phyloP scores from a whole-genome alignment of 1,140 invertebrate species.

The Asbolus verrucosus region DNA sequence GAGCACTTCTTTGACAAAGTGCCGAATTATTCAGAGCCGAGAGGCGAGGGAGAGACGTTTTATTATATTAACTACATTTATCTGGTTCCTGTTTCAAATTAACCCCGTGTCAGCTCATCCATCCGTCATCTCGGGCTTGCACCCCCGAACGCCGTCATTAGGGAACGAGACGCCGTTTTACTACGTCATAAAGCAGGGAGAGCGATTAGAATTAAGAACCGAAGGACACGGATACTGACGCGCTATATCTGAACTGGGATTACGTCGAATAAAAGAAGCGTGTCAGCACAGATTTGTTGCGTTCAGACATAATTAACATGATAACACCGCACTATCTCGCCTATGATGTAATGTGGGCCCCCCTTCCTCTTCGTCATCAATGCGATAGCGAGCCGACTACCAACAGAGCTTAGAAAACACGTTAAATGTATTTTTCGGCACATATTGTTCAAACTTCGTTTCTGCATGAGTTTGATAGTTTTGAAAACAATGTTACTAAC shows the following conservation, averaged over 20 bases:
- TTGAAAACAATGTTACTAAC: too few species aligned
- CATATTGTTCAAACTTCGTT: too few species aligned
- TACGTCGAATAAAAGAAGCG: constrained; percentile 17
- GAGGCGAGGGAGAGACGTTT: constrained; percentile 48
- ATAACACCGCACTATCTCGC: not conserved
- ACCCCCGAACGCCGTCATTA: constrained; percentile 50
- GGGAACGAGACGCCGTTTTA: constrained; percentile 47
- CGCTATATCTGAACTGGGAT: constrained; percentile 36
- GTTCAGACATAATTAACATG: not conserved
- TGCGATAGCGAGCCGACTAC: too few species aligned
- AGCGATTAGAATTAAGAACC: constrained; percentile 52
- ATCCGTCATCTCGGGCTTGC: constrained; percentile 53
- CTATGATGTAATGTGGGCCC: too few species aligned
- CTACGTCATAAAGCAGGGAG: constrained; percentile 49
- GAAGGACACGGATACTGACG: constrained; percentile 44
- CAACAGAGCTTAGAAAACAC: too few species aligned
- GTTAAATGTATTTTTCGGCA: too few species aligned
- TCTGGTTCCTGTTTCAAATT: constrained; percentile 60
- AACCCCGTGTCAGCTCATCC: constrained; percentile 58
- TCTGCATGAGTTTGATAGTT: too few species aligned
- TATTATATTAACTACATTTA: constrained; percentile 60
- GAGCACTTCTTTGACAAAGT: constrained; percentile 55
- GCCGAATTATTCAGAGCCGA: constrained; percentile 54
- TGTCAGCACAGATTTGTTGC: constrained; percentile 42
- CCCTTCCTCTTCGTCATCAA: too few species aligned